phyloP scores from a whole-genome alignment of 2,113 vertebrate genomes.

The Megaceryle maxima region DNA sequence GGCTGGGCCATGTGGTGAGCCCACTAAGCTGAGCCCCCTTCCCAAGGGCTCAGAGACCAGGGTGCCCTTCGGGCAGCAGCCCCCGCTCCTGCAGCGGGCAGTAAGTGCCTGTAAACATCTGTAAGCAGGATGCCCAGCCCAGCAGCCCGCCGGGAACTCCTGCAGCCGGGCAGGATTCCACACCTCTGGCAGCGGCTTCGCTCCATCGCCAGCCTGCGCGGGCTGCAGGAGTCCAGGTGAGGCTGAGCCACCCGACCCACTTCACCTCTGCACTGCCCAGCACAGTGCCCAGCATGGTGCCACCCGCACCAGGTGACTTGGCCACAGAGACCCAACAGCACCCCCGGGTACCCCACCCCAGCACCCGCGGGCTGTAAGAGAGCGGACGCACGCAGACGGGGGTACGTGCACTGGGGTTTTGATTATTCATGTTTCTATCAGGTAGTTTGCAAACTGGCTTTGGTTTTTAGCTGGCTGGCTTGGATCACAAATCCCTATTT shows the following conservation, averaged over 20 bases:
- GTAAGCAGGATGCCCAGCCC: fast-evolving
- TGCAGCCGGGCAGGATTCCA: not conserved
- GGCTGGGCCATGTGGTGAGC: not conserved
- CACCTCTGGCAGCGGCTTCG: fast-evolving
- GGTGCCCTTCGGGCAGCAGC: not conserved
- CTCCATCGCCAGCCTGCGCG: no score
- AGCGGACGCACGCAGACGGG: no score
- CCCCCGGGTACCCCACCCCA: no score
- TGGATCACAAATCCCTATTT: not conserved
- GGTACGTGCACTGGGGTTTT: no score
- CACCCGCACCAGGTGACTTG: no score
- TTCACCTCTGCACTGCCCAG: no score
- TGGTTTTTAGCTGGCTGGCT: not conserved
- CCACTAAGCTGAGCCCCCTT: not conserved
- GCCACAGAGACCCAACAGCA: no score
- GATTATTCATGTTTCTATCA: not conserved
- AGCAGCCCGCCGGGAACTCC: not conserved
- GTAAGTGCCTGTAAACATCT: not conserved
- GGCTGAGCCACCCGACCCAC: no score
- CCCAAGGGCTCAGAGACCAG: not conserved
- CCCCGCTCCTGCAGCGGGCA: not conserved
- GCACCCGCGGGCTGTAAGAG: no score
- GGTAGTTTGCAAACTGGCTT: not conserved
- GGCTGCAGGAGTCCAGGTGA: no score
- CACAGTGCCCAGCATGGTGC: no score